Base-by-base conservation (phyloP, 1,140 invertebrate genomes). In the Procambarus virginalis region DNA sequence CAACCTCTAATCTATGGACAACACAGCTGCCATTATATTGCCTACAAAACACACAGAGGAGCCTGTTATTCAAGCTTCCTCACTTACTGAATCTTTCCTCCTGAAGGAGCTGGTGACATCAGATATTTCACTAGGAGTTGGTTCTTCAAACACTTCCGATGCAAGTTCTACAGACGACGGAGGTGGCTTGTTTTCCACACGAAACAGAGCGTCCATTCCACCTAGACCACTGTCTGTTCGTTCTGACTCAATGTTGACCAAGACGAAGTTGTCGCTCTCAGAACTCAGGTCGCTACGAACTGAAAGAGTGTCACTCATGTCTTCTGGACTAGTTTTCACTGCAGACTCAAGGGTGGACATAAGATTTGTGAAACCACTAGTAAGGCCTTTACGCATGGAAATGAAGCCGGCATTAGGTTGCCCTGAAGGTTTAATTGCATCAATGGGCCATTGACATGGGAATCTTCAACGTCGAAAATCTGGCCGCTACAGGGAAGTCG, bases 61-160 rank as follows among this genome's bases (percentile, higher is more conserved):
- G 22, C 3, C 34, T 3, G 58, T 48, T 22, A 84, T 34, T 73
- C 68, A 73, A 20, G 64, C 20, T n/a, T 68, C 64, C 64, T 68
- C 22, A 73, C 95, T 95, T 92, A 97, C 96, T 92, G 96, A 93
- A 95, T 97, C 97, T 92, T 96, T 95, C 92, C 97, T 94, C 92
- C 96, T 96, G 93, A 96, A 97, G 9, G 96, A 96, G 93, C 97
- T 97, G 64, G 96, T 96, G 92, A 97, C 94, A 92, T 97, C 94
- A 2, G 97, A 97, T 87, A 96, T 96, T n/a, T 97, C 97, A 92
- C 96, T 97, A 20, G 96, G 96, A 0, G 97, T 94, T 46, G 89
- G 82, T 91, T 97, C 97, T 93, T 98, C 97, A 46, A 97, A 95
- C 17, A 97, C 96, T 93, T 98, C 98, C 68, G 96, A 96, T 9